Conservation (phyloP, 2,113 vertebrate genomes). For the Quiscalus mexicanus region DNA sequence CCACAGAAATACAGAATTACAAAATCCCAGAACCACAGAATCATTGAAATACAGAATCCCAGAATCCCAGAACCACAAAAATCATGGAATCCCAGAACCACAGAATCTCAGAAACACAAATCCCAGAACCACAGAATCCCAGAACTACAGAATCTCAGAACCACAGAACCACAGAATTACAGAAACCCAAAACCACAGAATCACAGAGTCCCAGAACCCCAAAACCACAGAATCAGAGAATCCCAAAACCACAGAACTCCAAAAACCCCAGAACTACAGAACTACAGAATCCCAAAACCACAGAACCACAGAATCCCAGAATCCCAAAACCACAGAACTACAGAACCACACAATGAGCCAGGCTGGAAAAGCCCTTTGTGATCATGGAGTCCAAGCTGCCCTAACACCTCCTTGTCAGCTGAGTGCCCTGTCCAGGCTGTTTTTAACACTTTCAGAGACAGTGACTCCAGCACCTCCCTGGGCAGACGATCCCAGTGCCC, state of each 20-base stretch:
- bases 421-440: not conserved
- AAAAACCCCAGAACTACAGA: not conserved
- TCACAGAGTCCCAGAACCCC: not conserved
- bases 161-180: accelerated
- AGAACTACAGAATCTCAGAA: not conserved
- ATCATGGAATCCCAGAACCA: not conserved
- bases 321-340: not conserved
- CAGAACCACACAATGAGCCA: not conserved
- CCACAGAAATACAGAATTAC: too few species aligned
- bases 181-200: not conserved
- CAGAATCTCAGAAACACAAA: too few species aligned
- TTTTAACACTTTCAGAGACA: accelerated
- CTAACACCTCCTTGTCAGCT: not conserved
- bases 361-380: not conserved
- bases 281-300: not conserved
- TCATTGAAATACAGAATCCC: too few species aligned
- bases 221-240: not conserved
- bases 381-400: not conserved
- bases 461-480: not conserved
- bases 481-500: not conserved
- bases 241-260: not conserved
- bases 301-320: too few species aligned
- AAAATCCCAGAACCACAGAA: too few species aligned
- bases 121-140: too few species aligned
- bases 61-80: not conserved